Evolutionary conservation across 1,140 invertebrate genomes (phyloP).

Genomic region (Drosophila prosaltans): DNA sequence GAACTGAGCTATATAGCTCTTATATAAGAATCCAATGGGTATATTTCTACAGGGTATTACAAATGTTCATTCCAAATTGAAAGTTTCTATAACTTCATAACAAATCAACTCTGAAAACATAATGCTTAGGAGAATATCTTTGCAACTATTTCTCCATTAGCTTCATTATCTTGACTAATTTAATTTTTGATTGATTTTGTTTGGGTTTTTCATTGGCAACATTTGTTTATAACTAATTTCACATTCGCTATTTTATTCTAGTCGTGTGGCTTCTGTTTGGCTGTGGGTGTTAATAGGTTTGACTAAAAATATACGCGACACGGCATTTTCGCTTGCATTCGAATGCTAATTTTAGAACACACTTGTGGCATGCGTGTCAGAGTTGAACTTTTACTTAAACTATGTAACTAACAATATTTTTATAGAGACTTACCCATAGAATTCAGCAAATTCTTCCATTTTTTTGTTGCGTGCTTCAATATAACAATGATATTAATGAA

Average conservation of each 20-base stretch:
- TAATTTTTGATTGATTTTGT: slow-evolving; percentile 32
- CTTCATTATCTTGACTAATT: slow-evolving; percentile 36
- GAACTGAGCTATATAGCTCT: no score
- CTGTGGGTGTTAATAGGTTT: slow-evolving; percentile 51
- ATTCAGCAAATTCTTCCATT: slow-evolving; percentile 57
- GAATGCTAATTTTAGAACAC: slow-evolving; percentile 58
- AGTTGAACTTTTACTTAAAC: slow-evolving; percentile 1
- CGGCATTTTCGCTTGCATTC: slow-evolving; percentile 50
- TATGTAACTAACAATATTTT: not conserved
- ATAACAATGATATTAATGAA: slow-evolving; percentile 36
- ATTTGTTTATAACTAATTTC: slow-evolving; percentile 47
- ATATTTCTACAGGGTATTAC: no score
- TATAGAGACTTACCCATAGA: slow-evolving; percentile 42
- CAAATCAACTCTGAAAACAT: no score
- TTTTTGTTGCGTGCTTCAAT: slow-evolving; percentile 30
- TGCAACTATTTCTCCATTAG: not conserved
- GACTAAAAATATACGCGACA: slow-evolving; percentile 51
- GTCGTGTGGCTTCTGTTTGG: slow-evolving; percentile 37
- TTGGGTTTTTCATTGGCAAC: slow-evolving; percentile 50
- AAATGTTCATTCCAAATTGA: no score
- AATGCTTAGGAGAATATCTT: not conserved
- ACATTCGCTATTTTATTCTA: slow-evolving; percentile 18
- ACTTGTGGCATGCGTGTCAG: slow-evolving; percentile 48
- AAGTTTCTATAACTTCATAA: no score
- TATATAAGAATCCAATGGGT: no score